Conservation (phyloP, 2,797 vertebrate genomes). For the Xenopus petersii region DNA sequence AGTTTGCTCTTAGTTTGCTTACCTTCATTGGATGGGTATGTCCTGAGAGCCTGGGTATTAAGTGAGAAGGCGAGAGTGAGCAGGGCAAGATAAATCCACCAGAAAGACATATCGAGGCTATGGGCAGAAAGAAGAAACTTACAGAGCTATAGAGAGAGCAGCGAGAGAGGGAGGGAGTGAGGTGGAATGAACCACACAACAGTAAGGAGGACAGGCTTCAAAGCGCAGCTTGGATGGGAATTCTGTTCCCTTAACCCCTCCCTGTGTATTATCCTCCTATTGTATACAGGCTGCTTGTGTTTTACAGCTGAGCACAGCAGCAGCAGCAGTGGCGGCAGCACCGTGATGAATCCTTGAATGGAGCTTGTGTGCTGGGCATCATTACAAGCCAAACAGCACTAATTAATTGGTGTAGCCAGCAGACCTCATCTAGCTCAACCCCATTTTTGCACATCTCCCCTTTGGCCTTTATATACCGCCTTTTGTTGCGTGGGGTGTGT, state of each 20-base stretch:
- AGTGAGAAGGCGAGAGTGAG: slow-evolving; percentile 32
- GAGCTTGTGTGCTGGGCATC: slow-evolving; percentile 14
- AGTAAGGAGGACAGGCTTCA: slow-evolving; percentile 41
- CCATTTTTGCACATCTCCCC: no score
- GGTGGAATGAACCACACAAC: slow-evolving; percentile 25
- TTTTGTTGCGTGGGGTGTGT: no score
- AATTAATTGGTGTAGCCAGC: background rate
- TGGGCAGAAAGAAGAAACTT: slow-evolving; percentile 39
- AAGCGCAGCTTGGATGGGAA: slow-evolving; percentile 47
- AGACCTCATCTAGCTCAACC: no score
- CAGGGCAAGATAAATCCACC: slow-evolving; percentile 42
- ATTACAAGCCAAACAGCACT: slow-evolving; percentile 18
- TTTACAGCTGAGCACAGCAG: slow-evolving; percentile 33
- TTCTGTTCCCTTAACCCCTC: slow-evolving; percentile 47
- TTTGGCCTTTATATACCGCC: no score
- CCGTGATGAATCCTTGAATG: slow-evolving; percentile 34
- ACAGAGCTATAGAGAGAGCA: slow-evolving; percentile 40
- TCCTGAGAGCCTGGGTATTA: slow-evolving; percentile 35
- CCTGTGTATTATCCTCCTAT: slow-evolving; percentile 44
- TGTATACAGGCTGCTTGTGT: slow-evolving; percentile 40
- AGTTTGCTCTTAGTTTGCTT: slow-evolving; percentile 5
- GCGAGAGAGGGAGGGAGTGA: slow-evolving; percentile 12
- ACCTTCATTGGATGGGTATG: slow-evolving; percentile 46
- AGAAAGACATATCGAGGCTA: slow-evolving; percentile 47
- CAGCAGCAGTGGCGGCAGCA: background rate